Conservation (phyloP, 2,888 invertebrate species). For the Dyspetes luteomarginatus region DNA sequence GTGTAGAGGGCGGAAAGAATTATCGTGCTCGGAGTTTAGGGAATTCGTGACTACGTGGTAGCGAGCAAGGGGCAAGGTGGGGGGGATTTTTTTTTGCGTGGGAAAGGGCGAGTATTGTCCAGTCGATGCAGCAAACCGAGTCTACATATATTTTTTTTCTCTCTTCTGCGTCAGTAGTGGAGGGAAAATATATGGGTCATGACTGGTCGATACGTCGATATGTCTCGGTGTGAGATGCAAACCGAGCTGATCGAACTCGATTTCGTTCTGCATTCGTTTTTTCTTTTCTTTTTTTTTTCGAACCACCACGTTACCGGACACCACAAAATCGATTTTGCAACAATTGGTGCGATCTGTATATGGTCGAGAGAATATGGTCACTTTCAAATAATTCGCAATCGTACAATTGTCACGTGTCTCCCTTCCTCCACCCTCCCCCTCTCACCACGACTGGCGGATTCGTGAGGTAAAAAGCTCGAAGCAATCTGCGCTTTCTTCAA, state of each 20-base stretch:
- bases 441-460: too few relatives aligned
- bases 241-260: conserved; percentile 51
- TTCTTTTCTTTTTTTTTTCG: too few relatives aligned
- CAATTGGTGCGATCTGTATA: background rate
- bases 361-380: background rate
- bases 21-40: conserved; percentile 18
- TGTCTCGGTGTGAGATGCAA: conserved; percentile 30
- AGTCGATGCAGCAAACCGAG: conserved; percentile 10
- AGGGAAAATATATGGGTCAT: conserved; percentile 55
- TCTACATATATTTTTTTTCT: background rate
- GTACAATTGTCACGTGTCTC: background rate
- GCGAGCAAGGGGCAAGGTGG: conserved; percentile 18
- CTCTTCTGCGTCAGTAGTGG: background rate
- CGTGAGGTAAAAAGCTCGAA: background rate
- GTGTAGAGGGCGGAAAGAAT: background rate
- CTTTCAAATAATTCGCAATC: background rate
- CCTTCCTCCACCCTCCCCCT: background rate
- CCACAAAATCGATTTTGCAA: conserved; percentile 50
- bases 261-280: conserved; percentile 8
- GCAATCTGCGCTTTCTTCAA: background rate
- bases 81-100: background rate
- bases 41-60: background rate
- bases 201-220: conserved; percentile 53
- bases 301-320: conserved; percentile 8
- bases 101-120: background rate